Percentiles rank a stretch among this genome's conserved stretches.
These are phyloP conservation scores for Nemapogon koenigi DNA, from an alignment of 2,888 invertebrate genomes.

Conservation along the genomic window DNA sequence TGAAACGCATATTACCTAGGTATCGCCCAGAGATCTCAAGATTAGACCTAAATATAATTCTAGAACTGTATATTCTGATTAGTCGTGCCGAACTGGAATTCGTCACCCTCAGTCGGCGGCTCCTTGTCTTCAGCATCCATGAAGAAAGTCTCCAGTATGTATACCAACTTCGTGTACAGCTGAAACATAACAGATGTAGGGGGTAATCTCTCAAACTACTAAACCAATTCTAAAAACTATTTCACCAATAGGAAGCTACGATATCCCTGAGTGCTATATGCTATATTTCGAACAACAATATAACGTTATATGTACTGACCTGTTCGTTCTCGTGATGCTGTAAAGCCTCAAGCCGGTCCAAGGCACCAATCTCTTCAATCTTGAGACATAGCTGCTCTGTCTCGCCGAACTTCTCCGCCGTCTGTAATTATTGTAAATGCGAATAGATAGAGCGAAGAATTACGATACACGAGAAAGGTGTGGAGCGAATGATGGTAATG, in stretches of 20 bases:
- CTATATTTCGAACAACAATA: neutral
- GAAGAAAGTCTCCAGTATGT: neutral
- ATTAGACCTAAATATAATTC: neutral
- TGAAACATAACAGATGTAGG: neutral
- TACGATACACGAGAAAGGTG: no score
- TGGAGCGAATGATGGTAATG: no score
- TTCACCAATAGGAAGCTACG: no score
- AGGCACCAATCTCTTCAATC: conserved; percentile 89
- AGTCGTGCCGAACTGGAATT: no score
- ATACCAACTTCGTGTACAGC: neutral
- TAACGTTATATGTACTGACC: conserved; percentile 56
- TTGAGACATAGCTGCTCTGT: conserved; percentile 77
- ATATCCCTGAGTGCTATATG: no score
- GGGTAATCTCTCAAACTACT: no score
- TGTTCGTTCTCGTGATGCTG: conserved; percentile 92
- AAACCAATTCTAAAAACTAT: no score
- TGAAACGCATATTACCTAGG: neutral
- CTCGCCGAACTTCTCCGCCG: conserved; percentile 79
- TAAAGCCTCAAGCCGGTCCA: conserved; percentile 88
- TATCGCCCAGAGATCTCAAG: neutral
- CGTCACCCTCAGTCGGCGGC: neutral
- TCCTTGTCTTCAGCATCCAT: neutral
- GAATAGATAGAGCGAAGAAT: no score
- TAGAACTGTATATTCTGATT: neutral
- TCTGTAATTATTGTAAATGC: no score